Percentiles rank a stretch among this genome's conserved stretches.
These are phyloP conservation scores for Trogon melanurus DNA, from an alignment of 2,113 vertebrate genomes.

Conservation along the genomic window DNA sequence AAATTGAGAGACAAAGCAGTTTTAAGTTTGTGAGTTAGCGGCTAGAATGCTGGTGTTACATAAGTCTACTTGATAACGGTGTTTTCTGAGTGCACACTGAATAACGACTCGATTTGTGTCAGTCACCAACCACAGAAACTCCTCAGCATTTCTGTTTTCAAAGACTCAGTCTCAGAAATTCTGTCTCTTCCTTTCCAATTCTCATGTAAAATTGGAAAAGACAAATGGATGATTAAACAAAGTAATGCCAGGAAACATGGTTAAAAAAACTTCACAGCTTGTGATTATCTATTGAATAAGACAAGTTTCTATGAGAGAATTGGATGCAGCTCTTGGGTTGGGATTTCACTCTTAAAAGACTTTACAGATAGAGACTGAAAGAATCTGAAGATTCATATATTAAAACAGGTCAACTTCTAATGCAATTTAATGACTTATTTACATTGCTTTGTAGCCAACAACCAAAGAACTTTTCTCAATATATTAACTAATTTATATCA, in stretches of 20 bases:
- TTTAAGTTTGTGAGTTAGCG: background rate
- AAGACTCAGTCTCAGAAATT: background rate
- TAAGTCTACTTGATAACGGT: background rate
- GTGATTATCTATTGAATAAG: background rate
- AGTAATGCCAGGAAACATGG: background rate
- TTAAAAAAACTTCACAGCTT: background rate
- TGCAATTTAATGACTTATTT: background rate
- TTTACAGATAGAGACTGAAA: background rate
- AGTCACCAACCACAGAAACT: background rate
- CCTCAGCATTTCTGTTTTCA: background rate
- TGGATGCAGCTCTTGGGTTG: background rate
- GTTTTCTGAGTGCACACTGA: background rate
- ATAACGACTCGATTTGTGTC: rapidly evolving
- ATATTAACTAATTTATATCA: too few relatives aligned
- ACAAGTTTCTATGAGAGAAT: background rate
- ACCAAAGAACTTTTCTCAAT: background rate
- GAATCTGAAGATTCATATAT: background rate
- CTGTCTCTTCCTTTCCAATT: background rate
- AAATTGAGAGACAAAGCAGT: background rate
- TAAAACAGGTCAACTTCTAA: background rate
- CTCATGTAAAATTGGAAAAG: background rate
- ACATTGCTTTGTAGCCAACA: background rate
- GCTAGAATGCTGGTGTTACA: background rate
- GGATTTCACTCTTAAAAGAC: background rate
- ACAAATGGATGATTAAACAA: background rate